These are phyloP conservation scores for Fistularia tabacaria DNA, from an alignment of 2,797 vertebrate species.

Conservation along the genomic window DNA sequence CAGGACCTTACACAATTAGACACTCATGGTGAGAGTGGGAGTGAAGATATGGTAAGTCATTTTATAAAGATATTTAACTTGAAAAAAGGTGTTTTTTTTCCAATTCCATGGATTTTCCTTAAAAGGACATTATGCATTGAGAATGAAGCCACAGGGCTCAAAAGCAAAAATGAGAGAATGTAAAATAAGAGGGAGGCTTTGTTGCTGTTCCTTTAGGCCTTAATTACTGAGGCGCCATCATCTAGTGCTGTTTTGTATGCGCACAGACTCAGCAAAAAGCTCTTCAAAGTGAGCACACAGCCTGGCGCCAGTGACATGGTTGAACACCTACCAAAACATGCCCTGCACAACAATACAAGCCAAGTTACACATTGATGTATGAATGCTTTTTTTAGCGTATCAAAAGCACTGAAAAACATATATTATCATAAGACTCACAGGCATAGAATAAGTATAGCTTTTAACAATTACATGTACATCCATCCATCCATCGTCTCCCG, in stretches of 20 bases:
- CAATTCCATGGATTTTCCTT: constrained; percentile 39
- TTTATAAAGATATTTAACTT: constrained; percentile 40
- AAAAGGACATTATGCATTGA: constrained; percentile 51
- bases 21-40: neutral
- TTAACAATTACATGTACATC: too few species aligned
- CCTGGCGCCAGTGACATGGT: constrained; percentile 48
- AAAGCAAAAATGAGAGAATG: constrained; percentile 48
- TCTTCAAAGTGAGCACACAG: constrained; percentile 62
- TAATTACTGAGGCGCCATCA: constrained; percentile 64
- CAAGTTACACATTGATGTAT: neutral
- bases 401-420: too few species aligned
- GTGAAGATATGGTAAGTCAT: constrained; percentile 13
- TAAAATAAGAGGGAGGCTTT: constrained; percentile 60
- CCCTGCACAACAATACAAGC: constrained; percentile 6
- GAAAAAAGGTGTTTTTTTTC: constrained; percentile 29
- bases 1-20: neutral
- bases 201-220: constrained; percentile 59
- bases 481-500: too few species aligned
- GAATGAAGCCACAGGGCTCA: constrained; percentile 36
- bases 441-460: too few species aligned
- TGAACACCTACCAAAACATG: constrained; percentile 41
- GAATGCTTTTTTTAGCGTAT: neutral
- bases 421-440: too few species aligned
- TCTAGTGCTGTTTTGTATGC: constrained; percentile 63
- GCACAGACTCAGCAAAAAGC: constrained; percentile 60